Conservation (phyloP, 2,888 invertebrate genomes). For the Gordius sp. region DNA sequence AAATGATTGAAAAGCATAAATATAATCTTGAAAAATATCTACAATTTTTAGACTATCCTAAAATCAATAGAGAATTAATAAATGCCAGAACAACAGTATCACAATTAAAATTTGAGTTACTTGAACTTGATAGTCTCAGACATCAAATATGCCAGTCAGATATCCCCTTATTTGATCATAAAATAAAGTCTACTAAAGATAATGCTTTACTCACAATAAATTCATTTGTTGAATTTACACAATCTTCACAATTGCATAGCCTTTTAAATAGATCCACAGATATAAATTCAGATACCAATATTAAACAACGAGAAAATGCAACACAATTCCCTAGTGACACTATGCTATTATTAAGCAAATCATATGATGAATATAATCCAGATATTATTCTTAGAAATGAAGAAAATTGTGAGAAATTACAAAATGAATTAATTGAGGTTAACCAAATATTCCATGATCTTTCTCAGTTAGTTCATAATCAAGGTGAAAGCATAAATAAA, state of each 20-base stretch:
- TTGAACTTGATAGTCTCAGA: neutral
- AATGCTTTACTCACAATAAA: neutral
- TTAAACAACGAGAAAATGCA: neutral
- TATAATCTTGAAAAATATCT: conserved; percentile 1
- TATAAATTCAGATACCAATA: too few relatives aligned
- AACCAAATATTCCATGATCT: neutral
- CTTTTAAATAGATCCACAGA: neutral
- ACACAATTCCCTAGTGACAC: neutral
- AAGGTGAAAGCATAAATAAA: neutral
- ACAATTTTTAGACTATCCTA: neutral
- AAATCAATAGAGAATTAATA: conserved; percentile 4
- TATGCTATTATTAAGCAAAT: neutral
- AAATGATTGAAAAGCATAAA: conserved; percentile 12
- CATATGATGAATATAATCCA: neutral
- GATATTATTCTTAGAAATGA: neutral
- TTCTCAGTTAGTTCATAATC: neutral
- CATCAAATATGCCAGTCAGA: neutral
- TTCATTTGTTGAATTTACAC: neutral
- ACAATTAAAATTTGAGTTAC: conserved; percentile 5
- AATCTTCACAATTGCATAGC: neutral
- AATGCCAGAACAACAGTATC: conserved; percentile 4
- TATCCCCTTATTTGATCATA: neutral
- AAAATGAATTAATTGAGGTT: conserved; percentile 7
- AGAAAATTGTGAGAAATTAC: neutral
- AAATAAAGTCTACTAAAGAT: neutral